Evolutionary conservation across 1,140 invertebrate species (phyloP).

Genomic region (Camponotus vicinus): DNA sequence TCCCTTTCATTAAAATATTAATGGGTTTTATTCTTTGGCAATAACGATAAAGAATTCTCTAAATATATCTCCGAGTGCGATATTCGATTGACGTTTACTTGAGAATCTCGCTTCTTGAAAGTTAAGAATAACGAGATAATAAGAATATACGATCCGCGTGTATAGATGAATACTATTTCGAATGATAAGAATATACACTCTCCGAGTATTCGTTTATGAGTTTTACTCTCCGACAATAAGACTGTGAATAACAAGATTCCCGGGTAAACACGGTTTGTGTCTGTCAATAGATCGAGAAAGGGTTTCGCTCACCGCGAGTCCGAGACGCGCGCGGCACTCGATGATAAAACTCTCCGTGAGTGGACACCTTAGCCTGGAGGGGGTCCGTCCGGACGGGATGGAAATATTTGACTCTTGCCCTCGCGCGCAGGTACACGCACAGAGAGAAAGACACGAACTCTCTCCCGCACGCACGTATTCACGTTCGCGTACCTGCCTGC

Average conservation of each 20-base stretch:
- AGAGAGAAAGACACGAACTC: constrained; percentile 2
- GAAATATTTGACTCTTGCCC: constrained; percentile 84
- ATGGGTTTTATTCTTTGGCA: neutral
- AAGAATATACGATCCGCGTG: neutral
- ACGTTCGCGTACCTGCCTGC: constrained; percentile 60
- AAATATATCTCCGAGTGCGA: neutral
- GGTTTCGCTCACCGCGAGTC: constrained; percentile 27
- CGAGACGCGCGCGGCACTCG: constrained; percentile 25
- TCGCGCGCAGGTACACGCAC: constrained; percentile 44
- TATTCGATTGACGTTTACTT: neutral
- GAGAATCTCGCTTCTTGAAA: neutral
- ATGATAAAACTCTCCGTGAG: constrained; percentile 51
- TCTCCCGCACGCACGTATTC: constrained; percentile 15
- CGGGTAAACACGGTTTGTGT: constrained; percentile 11
- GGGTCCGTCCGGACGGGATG: constrained; percentile 65
- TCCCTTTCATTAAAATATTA: constrained; percentile 27
- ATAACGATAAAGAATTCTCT: neutral
- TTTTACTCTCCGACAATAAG: constrained; percentile 18
- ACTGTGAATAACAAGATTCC: constrained; percentile 30
- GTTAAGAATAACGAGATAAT: neutral
- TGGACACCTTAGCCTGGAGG: constrained; percentile 58
- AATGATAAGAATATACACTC: constrained; percentile 12
- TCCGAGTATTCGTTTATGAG: neutral
- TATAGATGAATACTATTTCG: constrained; percentile 6
- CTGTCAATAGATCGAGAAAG: constrained; percentile 23